A percentile compares a stretch with the other conserved stretches of the same genome.
phyloP scores from a whole-genome alignment of 2,888 invertebrate genomes.

The Cremastobaeus sp. region DNA sequence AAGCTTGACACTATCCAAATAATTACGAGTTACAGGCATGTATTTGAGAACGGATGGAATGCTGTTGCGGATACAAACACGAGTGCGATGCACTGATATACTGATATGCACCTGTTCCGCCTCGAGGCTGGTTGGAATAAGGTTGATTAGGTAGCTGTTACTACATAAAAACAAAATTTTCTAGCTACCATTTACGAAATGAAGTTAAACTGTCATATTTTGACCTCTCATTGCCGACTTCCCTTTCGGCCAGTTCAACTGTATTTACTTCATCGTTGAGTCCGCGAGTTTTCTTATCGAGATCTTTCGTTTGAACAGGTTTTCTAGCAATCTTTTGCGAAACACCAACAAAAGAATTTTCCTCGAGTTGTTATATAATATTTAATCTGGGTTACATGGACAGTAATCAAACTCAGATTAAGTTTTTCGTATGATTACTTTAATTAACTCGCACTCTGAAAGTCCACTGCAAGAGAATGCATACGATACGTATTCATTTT shows the following conservation, averaged over 20 bases:
- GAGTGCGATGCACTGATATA: conserved; percentile 37
- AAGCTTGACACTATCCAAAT: conserved; percentile 54
- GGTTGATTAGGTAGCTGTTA: conserved; percentile 65
- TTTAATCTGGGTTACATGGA: too few species aligned
- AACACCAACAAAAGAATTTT: neutral
- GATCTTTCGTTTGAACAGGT: conserved; percentile 27
- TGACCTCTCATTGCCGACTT: conserved; percentile 20
- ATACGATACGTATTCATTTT: too few species aligned
- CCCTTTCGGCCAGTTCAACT: too few species aligned
- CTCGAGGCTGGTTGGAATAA: conserved; percentile 57
- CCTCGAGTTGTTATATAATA: neutral
- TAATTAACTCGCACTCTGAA: too few species aligned
- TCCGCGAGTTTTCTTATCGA: conserved; percentile 26
- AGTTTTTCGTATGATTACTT: too few species aligned
- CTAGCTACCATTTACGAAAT: conserved; percentile 24
- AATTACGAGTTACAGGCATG: conserved; percentile 46
- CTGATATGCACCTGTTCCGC: conserved; percentile 61
- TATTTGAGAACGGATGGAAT: conserved; percentile 53
- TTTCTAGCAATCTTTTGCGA: conserved; percentile 6
- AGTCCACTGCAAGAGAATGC: too few species aligned
- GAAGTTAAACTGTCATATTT: conserved; percentile 38
- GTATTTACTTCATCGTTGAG: conserved; percentile 29
- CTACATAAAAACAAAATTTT: conserved; percentile 43
- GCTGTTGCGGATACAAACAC: conserved; percentile 40
- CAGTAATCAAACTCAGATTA: too few species aligned